Conservation (phyloP, 2,113 vertebrate species). For the Rhea americana region DNA sequence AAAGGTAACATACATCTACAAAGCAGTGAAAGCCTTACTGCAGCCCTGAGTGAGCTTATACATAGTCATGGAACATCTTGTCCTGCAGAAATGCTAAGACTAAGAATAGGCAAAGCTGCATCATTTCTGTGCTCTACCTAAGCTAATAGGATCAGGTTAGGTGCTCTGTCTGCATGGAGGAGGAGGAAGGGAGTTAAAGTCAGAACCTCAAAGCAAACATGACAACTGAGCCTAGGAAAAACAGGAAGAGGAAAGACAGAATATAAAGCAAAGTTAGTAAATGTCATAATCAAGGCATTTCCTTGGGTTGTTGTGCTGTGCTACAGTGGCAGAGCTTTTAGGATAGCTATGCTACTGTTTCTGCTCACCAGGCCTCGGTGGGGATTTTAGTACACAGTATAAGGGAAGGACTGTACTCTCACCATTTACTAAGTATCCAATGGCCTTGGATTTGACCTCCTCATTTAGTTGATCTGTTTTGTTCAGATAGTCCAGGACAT, state of each 20-base stretch:
- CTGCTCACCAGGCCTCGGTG: rapidly evolving
- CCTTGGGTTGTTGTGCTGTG: not conserved
- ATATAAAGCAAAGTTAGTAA: not conserved
- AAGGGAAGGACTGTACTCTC: constrained; percentile 31
- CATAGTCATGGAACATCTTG: not conserved
- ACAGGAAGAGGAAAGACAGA: not conserved
- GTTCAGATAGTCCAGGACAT: constrained; percentile 85
- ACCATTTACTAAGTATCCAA: constrained; percentile 81
- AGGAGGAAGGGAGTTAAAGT: not conserved
- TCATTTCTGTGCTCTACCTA: not conserved
- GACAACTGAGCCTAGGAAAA: not conserved
- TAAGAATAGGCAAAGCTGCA: not conserved
- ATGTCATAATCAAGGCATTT: not conserved
- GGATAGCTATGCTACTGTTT: not conserved
- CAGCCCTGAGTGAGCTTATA: not conserved
- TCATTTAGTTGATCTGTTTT: constrained; percentile 81
- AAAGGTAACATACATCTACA: not conserved
- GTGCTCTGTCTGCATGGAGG: not conserved
- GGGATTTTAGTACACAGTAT: not conserved
- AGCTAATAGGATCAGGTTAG: not conserved
- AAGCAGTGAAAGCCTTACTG: not conserved
- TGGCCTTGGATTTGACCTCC: constrained; percentile 73
- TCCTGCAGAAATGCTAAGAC: not conserved
- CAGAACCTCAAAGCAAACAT: not conserved
- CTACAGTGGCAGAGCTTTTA: not conserved